A percentile compares a stretch with the other conserved stretches of the same genome.
Conservation (phyloP, 2,797 vertebrate genomes). For the Capromys pilorides region DNA sequence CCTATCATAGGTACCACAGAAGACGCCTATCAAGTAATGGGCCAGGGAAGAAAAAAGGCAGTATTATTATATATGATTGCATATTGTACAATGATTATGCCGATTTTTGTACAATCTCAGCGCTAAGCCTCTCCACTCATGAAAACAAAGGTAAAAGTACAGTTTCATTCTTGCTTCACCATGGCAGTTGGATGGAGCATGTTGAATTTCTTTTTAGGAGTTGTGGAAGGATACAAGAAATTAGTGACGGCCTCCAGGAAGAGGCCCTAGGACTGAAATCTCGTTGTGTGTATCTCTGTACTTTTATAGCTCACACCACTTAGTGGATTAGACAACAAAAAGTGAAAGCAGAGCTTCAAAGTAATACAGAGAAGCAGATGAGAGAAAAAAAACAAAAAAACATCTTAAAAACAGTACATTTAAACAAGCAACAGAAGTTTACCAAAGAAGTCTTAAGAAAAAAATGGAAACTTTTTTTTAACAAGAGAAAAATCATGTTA, state of each 20-base stretch:
- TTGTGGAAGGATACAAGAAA: not conserved
- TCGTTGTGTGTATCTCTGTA: not conserved
- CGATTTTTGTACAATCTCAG: not conserved
- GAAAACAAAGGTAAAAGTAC: slow-evolving; percentile 24
- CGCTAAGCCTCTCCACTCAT: not conserved
- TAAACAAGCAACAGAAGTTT: not conserved
- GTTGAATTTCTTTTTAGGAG: slow-evolving; percentile 26
- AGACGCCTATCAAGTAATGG: not conserved
- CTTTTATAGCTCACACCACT: slow-evolving; percentile 13
- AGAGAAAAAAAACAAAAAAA: not conserved
- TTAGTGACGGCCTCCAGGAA: not conserved
- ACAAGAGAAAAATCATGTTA: not conserved
- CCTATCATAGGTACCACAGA: not conserved
- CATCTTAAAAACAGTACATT: not conserved
- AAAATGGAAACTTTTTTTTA: slow-evolving; percentile 1
- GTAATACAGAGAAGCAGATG: not conserved
- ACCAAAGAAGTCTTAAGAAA: not conserved
- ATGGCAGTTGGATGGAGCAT: not conserved
- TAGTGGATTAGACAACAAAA: not conserved
- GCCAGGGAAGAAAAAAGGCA: not conserved
- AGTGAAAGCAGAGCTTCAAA: not conserved
- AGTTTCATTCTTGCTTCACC: not conserved
- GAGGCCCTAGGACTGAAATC: not conserved
- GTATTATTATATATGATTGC: not conserved
- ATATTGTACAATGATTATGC: not conserved